These are phyloP conservation scores for Dromius quadrimaculatus DNA, from an alignment of 2,888 invertebrate species.

Conservation along the genomic window DNA sequence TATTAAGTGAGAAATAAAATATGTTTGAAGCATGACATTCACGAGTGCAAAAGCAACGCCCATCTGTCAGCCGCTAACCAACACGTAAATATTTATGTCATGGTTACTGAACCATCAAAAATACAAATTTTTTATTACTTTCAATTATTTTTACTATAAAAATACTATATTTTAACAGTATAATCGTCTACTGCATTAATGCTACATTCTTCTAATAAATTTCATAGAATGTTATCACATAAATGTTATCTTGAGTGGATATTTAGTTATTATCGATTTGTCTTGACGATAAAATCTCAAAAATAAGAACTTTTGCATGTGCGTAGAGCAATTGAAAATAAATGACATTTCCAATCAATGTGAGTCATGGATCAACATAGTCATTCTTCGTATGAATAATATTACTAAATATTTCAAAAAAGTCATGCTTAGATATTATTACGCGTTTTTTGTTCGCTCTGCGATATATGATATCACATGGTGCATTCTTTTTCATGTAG, in stretches of 20 bases:
- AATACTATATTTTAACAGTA: slow-evolving; percentile 6
- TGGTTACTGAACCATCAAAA: slow-evolving; percentile 21
- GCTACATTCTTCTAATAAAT: slow-evolving; percentile 1
- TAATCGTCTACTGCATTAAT: slow-evolving; percentile 9
- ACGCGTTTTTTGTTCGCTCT: slow-evolving; percentile 21
- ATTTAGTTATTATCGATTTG: slow-evolving; percentile 36
- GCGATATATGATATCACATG: slow-evolving; percentile 33
- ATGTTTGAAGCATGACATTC: background rate
- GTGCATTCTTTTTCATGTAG: slow-evolving; percentile 19
- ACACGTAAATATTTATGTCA: slow-evolving; percentile 41
- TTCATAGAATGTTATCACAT: slow-evolving; percentile 37
- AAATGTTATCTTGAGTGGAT: slow-evolving; percentile 39
- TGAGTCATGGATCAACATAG: slow-evolving; percentile 31
- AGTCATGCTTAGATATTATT: slow-evolving; percentile 15
- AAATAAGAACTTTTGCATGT: slow-evolving; percentile 24
- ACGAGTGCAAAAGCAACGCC: slow-evolving; percentile 56
- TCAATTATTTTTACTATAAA: slow-evolving; percentile 18
- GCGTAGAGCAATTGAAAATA: background rate
- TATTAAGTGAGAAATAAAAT: slow-evolving; percentile 13
- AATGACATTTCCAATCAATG: slow-evolving; percentile 27
- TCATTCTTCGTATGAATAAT: slow-evolving; percentile 39
- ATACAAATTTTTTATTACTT: slow-evolving; percentile 18
- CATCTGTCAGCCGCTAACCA: slow-evolving; percentile 52
- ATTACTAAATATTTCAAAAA: slow-evolving; percentile 27
- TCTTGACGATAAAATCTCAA: slow-evolving; percentile 36